Evolutionary conservation across 2,888 invertebrate genomes (phyloP).

Genomic region (Homarus gammarus): DNA sequence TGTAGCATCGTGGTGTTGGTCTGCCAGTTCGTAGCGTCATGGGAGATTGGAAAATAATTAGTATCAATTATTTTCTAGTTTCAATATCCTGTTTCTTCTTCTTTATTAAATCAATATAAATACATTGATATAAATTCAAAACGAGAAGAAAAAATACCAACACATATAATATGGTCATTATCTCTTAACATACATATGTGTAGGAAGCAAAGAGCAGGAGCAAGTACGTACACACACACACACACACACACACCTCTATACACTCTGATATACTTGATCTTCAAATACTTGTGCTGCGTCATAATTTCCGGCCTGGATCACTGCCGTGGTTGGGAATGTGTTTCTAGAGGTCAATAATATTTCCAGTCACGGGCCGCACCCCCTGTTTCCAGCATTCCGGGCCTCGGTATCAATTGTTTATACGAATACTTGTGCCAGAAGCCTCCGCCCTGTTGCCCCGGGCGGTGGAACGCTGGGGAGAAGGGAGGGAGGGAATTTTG

Average conservation of each 20-base stretch:
- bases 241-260: not conserved
- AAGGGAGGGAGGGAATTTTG: slow-evolving; percentile 12
- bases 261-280: not conserved
- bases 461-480: slow-evolving; percentile 3
- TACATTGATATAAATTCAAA: too few relatives aligned
- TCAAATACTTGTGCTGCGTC: not conserved
- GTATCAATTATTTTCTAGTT: too few relatives aligned
- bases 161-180: too few relatives aligned
- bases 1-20: too few relatives aligned
- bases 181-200: too few relatives aligned
- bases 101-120: too few relatives aligned
- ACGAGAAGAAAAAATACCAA: too few relatives aligned
- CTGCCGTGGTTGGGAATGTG: not conserved
- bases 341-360: not conserved
- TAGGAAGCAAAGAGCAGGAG: too few relatives aligned
- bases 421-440: slow-evolving; percentile 52
- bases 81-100: too few relatives aligned
- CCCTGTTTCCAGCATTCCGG: slow-evolving; percentile 40
- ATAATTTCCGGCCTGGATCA: too few relatives aligned
- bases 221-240: not conserved
- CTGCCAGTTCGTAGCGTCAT: too few relatives aligned
- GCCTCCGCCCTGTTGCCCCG: not conserved
- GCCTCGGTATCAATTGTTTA: slow-evolving; percentile 45
- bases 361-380: slow-evolving; percentile 17
- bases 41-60: too few relatives aligned